Evolutionary conservation across 2,888 invertebrate species (phyloP).

Genomic region (Folsomia manolachei): DNA sequence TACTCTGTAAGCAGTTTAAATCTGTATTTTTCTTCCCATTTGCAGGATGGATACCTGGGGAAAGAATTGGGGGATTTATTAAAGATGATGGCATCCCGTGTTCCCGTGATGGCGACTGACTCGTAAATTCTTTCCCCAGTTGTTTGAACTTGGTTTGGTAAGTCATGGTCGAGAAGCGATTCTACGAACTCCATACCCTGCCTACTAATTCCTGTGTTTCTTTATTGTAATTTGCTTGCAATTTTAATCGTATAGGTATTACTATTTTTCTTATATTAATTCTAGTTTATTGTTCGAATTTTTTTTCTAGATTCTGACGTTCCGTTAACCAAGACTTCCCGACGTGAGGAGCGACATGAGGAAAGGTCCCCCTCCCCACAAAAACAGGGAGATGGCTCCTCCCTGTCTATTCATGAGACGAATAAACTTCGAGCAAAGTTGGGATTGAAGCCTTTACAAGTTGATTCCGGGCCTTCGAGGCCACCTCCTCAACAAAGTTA

Average conservation of each 20-base stretch:
- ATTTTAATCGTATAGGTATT: too few species aligned
- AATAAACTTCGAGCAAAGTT: slow-evolving; percentile 88
- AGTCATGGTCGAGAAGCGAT: slow-evolving; percentile 30
- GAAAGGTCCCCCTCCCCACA: slow-evolving; percentile 52
- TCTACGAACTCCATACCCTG: too few species aligned
- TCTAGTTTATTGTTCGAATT: too few species aligned
- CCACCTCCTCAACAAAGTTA: slow-evolving; percentile 19
- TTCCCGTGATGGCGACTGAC: slow-evolving; percentile 3
- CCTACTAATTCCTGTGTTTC: too few species aligned
- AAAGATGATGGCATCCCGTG: too few species aligned
- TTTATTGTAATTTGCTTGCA: too few species aligned
- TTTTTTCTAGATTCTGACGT: slow-evolving; percentile 43
- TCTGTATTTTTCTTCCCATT: background rate
- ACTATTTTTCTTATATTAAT: too few species aligned
- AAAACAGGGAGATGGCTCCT: slow-evolving; percentile 55
- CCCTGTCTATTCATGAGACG: slow-evolving; percentile 76
- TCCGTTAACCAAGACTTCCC: slow-evolving; percentile 31
- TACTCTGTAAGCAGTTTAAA: background rate
- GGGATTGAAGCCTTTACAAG: slow-evolving; percentile 86
- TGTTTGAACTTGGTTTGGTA: slow-evolving; percentile 19
- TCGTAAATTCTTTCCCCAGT: slow-evolving; percentile 7
- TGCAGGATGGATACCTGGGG: background rate
- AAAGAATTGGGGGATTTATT: slow-evolving; percentile 4
- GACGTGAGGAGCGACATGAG: slow-evolving; percentile 29
- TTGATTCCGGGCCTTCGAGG: slow-evolving; percentile 56